Base-by-base conservation (phyloP, 1,140 invertebrate species). In the Cyphomyrmex costatus region DNA sequence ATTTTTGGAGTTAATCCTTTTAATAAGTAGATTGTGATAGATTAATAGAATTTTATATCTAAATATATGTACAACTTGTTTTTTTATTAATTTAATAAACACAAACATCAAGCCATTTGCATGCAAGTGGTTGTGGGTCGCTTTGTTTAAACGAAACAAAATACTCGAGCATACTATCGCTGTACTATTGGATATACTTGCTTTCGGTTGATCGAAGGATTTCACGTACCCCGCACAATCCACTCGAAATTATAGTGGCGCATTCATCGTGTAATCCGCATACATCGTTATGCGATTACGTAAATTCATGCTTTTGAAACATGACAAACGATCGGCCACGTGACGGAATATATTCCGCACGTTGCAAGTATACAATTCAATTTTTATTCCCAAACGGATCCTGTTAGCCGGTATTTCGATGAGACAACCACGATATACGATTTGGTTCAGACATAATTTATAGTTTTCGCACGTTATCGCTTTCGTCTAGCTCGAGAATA, bases 391-490 rank as follows among this genome's bases (percentile, higher is more conserved):
- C 68, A 83, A 88, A 88, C 42, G 61, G 60, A 77, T 85, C 63
- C 66, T 36, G 86, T 85, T 85, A 70, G 68, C 68, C 53, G 68
- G 19, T 74, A 70, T 68, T 70, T 27, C 24, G 70, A 33, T 30
- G 77, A 61, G 61, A 87, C 61, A 87, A 76, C 51, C 68, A 16
- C 42, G 58, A 86, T 80, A 56, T 86, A 70, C 58, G 74, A 76
- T 51, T 74, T 27, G 56, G 19, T 36, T 36, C 27, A 42, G 42
- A 70, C 46, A 46, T 73, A 80, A 88, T 79, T 88, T 84, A 88
- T 87, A 80, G 79, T 78, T 84, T 71, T 68, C 87, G 49, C 65
- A 83, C 86, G 85, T 88, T 86, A 71, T 82, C 87, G 56, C 88
- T 80, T 68, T 49, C 58, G 73, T 89, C 74, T 66, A 61, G 24